Base-by-base conservation (phyloP, 2,888 invertebrate genomes). In the Rhorus exstirpatorius region DNA sequence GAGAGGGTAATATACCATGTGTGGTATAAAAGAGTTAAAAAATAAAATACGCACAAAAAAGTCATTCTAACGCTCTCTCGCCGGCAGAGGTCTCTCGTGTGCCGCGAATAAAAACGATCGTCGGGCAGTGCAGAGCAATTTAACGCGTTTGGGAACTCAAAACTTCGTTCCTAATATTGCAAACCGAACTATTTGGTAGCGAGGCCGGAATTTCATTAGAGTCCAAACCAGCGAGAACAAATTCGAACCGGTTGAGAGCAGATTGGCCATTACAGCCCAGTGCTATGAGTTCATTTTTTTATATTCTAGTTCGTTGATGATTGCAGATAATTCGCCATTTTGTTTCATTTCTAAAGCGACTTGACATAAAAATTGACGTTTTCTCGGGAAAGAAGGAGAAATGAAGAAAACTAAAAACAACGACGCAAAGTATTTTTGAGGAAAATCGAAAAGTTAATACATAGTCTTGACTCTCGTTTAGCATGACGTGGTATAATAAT, bases 141-240 rank as follows among this genome's bases (percentile, higher is more conserved):
- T 61, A 65, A 44, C 65, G 41, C 75, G 55, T 14, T 53, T 19
- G 70, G 44, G 65, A 63, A 75, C 67, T 63, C 41, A 46, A 65
- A 76, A 74, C 74, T 82, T 82, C 70, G 70, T 75, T 75, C 38
- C 75, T 79, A 68, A 60, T 65, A 82, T 79, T 65, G 75, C 65
- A 46, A 63, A 78, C 79, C 44, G 44, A 79, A 79, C 79, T 79
- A 71, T 79, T 71, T 65, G 65, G 51, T 71, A 75, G 71, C 71
- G 53, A 65, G 75, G 35, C 49, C 44, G 79, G 75, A 82, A 82
- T 82, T 82, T 79, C 75, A 79, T 82, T 79, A 75, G 44, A 65
- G 76, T 35, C 44, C 38, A 35, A 58, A 41, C 35, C 12, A 10
- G 41, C 44, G 51, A 31, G 14, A 17, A 17, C 21, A 65, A 63